phyloP scores from a whole-genome alignment of 2,797 vertebrate genomes.

The Hydrophis major region DNA sequence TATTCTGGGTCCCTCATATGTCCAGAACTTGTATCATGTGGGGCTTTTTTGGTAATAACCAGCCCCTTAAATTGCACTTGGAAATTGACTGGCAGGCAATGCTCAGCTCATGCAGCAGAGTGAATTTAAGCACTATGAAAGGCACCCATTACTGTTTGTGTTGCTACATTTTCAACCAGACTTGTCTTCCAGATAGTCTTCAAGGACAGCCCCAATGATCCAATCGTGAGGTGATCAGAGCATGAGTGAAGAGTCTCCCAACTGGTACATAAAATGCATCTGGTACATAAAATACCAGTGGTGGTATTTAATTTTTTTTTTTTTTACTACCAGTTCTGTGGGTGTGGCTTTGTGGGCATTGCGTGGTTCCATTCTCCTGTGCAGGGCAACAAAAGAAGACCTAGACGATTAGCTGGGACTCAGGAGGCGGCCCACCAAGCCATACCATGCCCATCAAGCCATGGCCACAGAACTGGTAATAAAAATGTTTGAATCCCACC shows the following conservation, averaged over 20 bases:
- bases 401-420: too few relatives aligned
- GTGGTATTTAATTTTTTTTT: too few relatives aligned
- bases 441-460: too few relatives aligned
- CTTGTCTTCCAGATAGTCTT: background rate
- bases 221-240: background rate
- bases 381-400: too few relatives aligned
- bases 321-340: too few relatives aligned
- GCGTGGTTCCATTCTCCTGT: too few relatives aligned
- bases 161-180: background rate
- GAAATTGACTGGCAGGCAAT: background rate
- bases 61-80: background rate
- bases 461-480: too few relatives aligned
- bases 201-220: background rate
- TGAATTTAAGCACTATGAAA: background rate
- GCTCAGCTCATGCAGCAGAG: background rate
- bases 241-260: background rate
- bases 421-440: too few relatives aligned
- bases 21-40: background rate
- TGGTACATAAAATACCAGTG: background rate
- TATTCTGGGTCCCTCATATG: background rate
- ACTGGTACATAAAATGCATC: background rate
- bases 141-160: background rate
- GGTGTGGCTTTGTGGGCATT: too few relatives aligned
- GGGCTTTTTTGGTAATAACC: background rate
- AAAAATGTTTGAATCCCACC: too few relatives aligned